A percentile compares a stretch with the other conserved stretches of the same genome.
phyloP scores from a whole-genome alignment of 23 tunicate genomes.

The Ascidia mentula region DNA sequence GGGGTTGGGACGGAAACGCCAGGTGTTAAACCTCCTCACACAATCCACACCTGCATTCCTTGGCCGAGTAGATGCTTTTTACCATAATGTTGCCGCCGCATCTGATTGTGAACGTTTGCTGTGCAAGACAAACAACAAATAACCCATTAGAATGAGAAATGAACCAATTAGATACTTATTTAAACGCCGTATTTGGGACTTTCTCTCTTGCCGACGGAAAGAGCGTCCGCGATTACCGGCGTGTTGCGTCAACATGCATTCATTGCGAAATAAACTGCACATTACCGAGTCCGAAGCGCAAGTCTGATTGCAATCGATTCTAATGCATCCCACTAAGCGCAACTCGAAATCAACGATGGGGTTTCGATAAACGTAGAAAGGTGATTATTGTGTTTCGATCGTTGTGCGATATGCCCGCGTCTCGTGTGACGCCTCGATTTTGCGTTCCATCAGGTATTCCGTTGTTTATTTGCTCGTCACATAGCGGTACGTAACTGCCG shows the following conservation, averaged over 20 bases:
- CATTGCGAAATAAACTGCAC: background rate
- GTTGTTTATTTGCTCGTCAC: conserved; percentile 7
- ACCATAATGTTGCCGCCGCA: background rate
- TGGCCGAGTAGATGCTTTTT: background rate
- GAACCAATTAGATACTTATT: background rate
- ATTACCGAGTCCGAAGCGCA: background rate
- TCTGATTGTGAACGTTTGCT: background rate
- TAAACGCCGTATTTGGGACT: background rate
- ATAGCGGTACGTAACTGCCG: background rate
- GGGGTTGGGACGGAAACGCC: background rate
- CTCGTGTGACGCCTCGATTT: background rate
- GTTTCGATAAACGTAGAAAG: background rate
- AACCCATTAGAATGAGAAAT: no score
- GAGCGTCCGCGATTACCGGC: no score
- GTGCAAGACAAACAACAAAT: no score
- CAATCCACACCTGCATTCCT: background rate
- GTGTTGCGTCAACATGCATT: background rate
- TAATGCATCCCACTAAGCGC: no score
- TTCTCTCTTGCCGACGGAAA: background rate
- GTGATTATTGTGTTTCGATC: background rate
- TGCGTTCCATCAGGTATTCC: background rate
- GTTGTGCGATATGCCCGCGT: background rate
- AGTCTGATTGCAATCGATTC: background rate
- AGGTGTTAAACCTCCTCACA: background rate
- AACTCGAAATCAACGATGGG: background rate